These are phyloP conservation scores for Agonopterix heracliana DNA, from an alignment of 2,888 invertebrate species.

Conservation along the genomic window DNA sequence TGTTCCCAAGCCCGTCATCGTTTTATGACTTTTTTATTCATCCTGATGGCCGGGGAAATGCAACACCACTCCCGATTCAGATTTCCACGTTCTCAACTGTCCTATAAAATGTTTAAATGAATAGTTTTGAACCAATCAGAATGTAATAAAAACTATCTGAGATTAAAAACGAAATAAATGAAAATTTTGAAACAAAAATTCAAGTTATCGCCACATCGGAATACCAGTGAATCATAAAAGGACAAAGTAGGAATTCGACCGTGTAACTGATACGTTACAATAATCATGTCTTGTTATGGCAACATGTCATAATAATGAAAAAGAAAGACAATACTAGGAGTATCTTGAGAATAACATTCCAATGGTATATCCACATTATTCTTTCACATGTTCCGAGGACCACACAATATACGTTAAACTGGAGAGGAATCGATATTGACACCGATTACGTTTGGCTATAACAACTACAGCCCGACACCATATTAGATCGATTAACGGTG, in stretches of 20 bases:
- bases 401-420: slow-evolving; percentile 45
- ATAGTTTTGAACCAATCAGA: slow-evolving; percentile 39
- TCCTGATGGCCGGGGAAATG: slow-evolving; percentile 62
- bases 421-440: slow-evolving; percentile 31
- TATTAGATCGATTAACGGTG: slow-evolving; percentile 46
- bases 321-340: slow-evolving; percentile 29
- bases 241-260: slow-evolving; percentile 39
- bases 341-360: slow-evolving; percentile 18
- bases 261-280: slow-evolving; percentile 39
- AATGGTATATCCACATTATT: slow-evolving; percentile 30
- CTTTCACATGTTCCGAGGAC: slow-evolving; percentile 45
- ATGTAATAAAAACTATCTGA: slow-evolving; percentile 23
- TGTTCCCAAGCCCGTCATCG: slow-evolving; percentile 70
- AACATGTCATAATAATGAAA: slow-evolving; percentile 47
- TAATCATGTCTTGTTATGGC: slow-evolving; percentile 53
- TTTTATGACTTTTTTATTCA: slow-evolving; percentile 73
- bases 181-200: background rate
- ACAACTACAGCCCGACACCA: slow-evolving; percentile 41
- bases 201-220: slow-evolving; percentile 1
- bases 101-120: slow-evolving; percentile 47
- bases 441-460: slow-evolving; percentile 40
- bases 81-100: slow-evolving; percentile 51
- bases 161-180: background rate
- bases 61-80: slow-evolving; percentile 62
- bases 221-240: slow-evolving; percentile 25